phyloP scores from a whole-genome alignment of 2,797 vertebrate genomes.

The Coregonus sp. region DNA sequence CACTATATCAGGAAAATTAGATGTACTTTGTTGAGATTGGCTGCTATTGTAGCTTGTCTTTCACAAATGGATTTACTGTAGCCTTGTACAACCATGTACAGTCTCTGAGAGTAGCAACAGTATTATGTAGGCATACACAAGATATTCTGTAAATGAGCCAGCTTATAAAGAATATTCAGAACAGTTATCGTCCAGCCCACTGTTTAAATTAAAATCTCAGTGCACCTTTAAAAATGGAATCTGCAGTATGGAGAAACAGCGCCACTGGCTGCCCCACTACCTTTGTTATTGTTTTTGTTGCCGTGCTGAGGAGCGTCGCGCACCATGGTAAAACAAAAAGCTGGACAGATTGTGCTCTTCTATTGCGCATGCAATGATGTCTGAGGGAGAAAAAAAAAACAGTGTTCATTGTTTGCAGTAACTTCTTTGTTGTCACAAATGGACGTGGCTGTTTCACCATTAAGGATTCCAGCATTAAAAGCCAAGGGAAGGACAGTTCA shows the following conservation, averaged over 20 bases:
- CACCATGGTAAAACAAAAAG: too few species aligned
- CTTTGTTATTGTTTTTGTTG: too few species aligned
- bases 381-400: too few species aligned
- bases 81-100: conserved; percentile 12
- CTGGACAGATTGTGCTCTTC: too few species aligned
- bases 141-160: not conserved
- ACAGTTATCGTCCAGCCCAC: not conserved
- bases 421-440: too few species aligned
- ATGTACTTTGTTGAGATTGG: conserved; percentile 45
- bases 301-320: too few species aligned
- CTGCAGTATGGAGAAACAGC: too few species aligned
- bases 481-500: conserved; percentile 18
- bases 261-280: too few species aligned
- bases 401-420: too few species aligned
- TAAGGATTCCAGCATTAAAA: not conserved
- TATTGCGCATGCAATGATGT: too few species aligned
- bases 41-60: conserved; percentile 36
- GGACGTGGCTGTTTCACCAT: too few species aligned
- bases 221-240: not conserved
- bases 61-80: conserved; percentile 31
- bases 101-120: not conserved
- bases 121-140: not conserved
- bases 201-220: not conserved
- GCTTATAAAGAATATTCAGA: not conserved
- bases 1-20: conserved; percentile 43